These are phyloP conservation scores for Gambelia wislizenii DNA, from an alignment of 2,797 vertebrate species.

Conservation along the genomic window DNA sequence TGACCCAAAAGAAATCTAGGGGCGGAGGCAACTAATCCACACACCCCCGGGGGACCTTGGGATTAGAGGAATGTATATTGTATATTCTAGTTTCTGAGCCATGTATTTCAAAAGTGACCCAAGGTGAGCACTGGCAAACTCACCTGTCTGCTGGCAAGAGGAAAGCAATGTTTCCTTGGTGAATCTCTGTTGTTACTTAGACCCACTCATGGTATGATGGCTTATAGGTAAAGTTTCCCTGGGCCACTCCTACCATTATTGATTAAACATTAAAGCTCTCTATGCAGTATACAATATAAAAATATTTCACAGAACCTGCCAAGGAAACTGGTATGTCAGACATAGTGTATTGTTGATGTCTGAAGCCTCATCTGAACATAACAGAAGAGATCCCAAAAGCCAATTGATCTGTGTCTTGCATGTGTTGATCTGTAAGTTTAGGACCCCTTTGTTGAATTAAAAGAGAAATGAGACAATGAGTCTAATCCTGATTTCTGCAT, in stretches of 20 bases:
- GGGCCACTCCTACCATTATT: neutral
- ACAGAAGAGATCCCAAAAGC: neutral
- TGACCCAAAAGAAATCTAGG: neutral
- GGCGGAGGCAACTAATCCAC: too few relatives aligned
- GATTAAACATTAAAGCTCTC: neutral
- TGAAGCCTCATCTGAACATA: neutral
- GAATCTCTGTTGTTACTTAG: neutral
- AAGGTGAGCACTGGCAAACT: neutral
- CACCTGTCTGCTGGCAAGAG: neutral
- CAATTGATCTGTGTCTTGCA: neutral
- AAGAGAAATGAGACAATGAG: neutral
- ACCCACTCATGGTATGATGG: too few relatives aligned
- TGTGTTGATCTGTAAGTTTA: neutral
- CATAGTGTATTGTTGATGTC: neutral
- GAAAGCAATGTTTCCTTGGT: neutral
- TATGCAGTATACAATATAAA: too few relatives aligned
- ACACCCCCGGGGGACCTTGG: neutral
- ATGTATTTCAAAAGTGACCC: neutral
- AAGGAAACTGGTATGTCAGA: neutral
- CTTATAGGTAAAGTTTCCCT: neutral
- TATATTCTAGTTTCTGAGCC: neutral
- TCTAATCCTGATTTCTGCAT: neutral
- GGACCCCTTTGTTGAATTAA: rapidly evolving
- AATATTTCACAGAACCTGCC: neutral
- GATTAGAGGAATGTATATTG: neutral